Evolutionary conservation across 2,888 invertebrate genomes (phyloP).

Genomic region (Eudemis profundana): DNA sequence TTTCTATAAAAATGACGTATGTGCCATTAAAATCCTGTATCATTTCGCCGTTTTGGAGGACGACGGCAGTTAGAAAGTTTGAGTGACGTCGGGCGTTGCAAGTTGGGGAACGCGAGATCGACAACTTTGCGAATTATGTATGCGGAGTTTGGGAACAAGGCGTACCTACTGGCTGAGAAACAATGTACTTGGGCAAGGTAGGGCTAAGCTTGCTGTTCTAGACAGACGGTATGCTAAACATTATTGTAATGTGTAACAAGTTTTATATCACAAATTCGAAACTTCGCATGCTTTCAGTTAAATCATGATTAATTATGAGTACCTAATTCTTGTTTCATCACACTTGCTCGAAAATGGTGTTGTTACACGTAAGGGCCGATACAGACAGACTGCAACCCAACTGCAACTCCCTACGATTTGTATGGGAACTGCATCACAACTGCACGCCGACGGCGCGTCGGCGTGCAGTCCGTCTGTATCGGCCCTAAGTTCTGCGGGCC

Average conservation of each 20-base stretch:
- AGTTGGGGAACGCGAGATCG: constrained; percentile 20
- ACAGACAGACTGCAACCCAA: too few species aligned
- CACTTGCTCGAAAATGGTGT: too few species aligned
- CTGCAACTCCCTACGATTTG: too few species aligned
- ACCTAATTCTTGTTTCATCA: too few species aligned
- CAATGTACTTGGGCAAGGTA: constrained; percentile 1
- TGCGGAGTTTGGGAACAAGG: constrained; percentile 23
- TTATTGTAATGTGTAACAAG: background rate
- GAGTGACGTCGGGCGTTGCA: constrained; percentile 17
- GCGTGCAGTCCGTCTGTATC: too few species aligned
- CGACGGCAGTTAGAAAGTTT: constrained; percentile 13
- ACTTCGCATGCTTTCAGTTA: too few species aligned
- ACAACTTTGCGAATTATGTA: constrained; percentile 34
- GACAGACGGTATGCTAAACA: background rate
- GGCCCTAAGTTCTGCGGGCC: too few species aligned
- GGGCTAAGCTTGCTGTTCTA: background rate
- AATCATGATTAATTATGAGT: too few species aligned
- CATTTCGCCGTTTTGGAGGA: background rate
- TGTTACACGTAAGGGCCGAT: too few species aligned
- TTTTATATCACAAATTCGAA: too few species aligned
- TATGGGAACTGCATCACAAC: too few species aligned
- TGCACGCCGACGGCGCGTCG: too few species aligned
- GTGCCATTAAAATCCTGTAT: background rate
- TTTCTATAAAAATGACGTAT: background rate
- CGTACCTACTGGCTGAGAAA: constrained; percentile 10